Evolutionary conservation across 2,888 invertebrate genomes (phyloP).

Genomic region (Rhagonycha lutea): DNA sequence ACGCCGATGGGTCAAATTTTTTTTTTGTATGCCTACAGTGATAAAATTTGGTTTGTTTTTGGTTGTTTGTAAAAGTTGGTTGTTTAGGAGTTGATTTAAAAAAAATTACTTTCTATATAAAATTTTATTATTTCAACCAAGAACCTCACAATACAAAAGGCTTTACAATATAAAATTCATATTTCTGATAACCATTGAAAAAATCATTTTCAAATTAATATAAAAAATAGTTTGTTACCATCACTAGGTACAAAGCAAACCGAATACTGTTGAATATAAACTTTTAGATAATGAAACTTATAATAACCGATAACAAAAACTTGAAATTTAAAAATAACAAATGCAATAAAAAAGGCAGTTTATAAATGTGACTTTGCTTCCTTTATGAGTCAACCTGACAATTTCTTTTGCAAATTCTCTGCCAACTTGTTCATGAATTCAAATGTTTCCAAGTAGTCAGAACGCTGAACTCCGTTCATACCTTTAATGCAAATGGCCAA

Average conservation of each 20-base stretch:
- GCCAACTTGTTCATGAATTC: conserved; percentile 95
- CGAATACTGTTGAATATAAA: neutral
- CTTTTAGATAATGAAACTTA: neutral
- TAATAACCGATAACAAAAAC: neutral
- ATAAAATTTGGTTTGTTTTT: too few species aligned
- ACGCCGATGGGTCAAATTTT: too few species aligned
- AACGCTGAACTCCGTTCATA: conserved; percentile 73
- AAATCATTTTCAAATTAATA: neutral
- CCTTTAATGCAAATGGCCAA: conserved; percentile 98
- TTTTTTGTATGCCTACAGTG: too few species aligned
- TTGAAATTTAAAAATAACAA: neutral
- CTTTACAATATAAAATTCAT: neutral
- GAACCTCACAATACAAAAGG: neutral
- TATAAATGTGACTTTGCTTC: conserved; percentile 1
- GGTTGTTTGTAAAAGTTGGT: too few species aligned
- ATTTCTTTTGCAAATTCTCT: conserved; percentile 77
- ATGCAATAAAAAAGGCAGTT: neutral
- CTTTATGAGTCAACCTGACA: conserved; percentile 41
- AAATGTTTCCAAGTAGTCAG: conserved; percentile 95
- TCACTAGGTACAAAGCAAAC: neutral
- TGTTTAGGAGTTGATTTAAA: neutral
- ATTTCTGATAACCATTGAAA: neutral
- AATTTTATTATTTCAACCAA: neutral
- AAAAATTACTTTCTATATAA: neutral
- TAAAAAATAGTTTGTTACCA: neutral